Conservation (phyloP, 92 coral and sea anemone genomes). For the Metridium senile region DNA sequence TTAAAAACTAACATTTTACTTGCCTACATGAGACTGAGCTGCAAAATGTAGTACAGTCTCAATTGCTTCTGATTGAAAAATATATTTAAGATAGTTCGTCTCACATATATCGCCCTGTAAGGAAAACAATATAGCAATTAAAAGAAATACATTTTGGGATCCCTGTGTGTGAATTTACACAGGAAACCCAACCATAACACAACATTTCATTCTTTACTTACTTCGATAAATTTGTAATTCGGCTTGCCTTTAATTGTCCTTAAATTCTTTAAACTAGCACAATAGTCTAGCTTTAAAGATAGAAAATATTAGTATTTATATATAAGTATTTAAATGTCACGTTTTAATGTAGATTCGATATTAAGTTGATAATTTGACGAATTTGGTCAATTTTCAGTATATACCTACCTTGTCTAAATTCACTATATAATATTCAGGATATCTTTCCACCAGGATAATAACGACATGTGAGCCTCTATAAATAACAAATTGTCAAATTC, state of each 20-base stretch:
- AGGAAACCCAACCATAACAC: neutral
- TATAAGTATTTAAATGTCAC: too few species aligned
- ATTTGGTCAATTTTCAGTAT: too few species aligned
- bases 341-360: too few species aligned
- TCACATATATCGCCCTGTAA: constrained; percentile 68
- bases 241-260: constrained; percentile 42
- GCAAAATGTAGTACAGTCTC: constrained; percentile 67
- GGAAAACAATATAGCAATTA: neutral
- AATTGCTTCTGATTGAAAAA: constrained; percentile 58
- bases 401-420: constrained; percentile 59
- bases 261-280: constrained; percentile 54
- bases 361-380: too few species aligned
- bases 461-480: constrained; percentile 70
- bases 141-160: neutral
- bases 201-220: neutral
- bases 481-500: neutral
- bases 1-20: too few species aligned
- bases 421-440: constrained; percentile 60
- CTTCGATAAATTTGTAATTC: constrained; percentile 66
- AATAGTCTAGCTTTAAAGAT: constrained; percentile 42
- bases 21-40: constrained; percentile 66
- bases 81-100: constrained; percentile 48
- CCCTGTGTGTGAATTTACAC: constrained; percentile 19
- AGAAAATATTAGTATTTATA: neutral
- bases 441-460: constrained; percentile 57